Percentiles rank a stretch among this genome's conserved stretches.
phyloP scores from a whole-genome alignment of 2,113 vertebrate species.

The Ptyas mucosa region DNA sequence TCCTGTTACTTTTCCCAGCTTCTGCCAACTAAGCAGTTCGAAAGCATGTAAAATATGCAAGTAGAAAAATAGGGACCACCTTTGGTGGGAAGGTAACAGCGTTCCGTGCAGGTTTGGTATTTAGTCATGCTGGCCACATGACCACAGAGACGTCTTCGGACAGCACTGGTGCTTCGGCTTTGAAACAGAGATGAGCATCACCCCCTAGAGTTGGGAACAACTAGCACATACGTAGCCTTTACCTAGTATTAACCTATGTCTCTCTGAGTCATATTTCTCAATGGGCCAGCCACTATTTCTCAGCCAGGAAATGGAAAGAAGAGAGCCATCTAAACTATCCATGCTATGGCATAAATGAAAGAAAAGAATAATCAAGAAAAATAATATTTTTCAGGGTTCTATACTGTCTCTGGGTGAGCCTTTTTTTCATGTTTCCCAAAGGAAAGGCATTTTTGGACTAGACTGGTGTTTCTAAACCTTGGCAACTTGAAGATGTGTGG shows the following conservation, averaged over 20 bases:
- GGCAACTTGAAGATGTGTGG: neutral
- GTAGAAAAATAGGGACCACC: too few relatives aligned
- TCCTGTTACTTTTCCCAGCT: too few relatives aligned
- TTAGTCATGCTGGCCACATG: too few relatives aligned
- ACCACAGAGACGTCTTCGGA: too few relatives aligned
- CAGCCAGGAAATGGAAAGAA: neutral
- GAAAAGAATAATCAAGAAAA: neutral
- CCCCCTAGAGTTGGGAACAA: too few relatives aligned
- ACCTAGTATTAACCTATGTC: neutral
- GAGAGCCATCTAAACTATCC: neutral
- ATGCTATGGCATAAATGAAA: neutral
- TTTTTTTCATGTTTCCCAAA: constrained; percentile 16
- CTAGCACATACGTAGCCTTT: too few relatives aligned
- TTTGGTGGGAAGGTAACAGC: too few relatives aligned
- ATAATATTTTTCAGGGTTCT: neutral
- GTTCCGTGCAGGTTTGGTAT: too few relatives aligned
- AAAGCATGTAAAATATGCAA: too few relatives aligned
- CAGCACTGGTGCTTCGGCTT: too few relatives aligned
- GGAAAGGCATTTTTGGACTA: constrained; percentile 10
- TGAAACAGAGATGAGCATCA: too few relatives aligned
- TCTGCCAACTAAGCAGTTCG: too few relatives aligned
- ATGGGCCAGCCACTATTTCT: neutral
- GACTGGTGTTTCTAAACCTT: neutral
- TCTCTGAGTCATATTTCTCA: neutral
- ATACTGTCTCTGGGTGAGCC: neutral